Base-by-base conservation (phyloP, 1,140 invertebrate species). In the Bradysia coprophila region DNA sequence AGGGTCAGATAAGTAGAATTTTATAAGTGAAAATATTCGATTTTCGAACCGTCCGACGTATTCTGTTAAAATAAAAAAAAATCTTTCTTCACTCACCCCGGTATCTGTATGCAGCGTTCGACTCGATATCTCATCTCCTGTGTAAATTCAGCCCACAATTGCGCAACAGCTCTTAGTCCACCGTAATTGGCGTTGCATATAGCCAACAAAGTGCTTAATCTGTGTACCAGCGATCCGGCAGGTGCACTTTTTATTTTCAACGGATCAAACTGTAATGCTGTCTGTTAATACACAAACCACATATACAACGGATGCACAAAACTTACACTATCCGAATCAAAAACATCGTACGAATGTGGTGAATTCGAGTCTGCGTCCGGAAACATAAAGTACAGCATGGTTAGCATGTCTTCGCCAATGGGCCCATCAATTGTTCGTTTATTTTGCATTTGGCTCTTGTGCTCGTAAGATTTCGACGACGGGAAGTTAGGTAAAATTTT, bases 121-220 rank as follows among this genome's bases (percentile, higher is more conserved):
- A 87, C 93, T 21, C 91, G 64, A 53, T 84, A 87, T 42, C 89
- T 71, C 48, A 96, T 72, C 59, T 96, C 90, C 46, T 89, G 74
- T 1, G 82, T 72, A 54, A 97, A 82, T 54, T 94, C 89, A 51
- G 87, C 81, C 89, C 91, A 95, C 1, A 96, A 53, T 53, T 95
- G 88, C 1, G 86, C 84, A 21, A 93, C 69, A 43, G 86, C 81
- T 31, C 68, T 61, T 0, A 79, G 50, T 1, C 86, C 81, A n/a
- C 87, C 87, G 33, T 82, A 67, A 47, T 78, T 78, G 45, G 82
- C 73, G 38, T 78, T 68, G n/a, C 81, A 73, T 43, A 88, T 77
- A 43, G 77, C 75, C 42, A 85, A 66, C 8, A 85, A 72, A n/a
- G 88, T 67, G n/a, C 84, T 74, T 2, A 95, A 56, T 33, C 86